Percentiles rank a stretch among this genome's conserved stretches.
phyloP scores from a whole-genome alignment of 2,888 invertebrate species.

The Taenaris catops region DNA sequence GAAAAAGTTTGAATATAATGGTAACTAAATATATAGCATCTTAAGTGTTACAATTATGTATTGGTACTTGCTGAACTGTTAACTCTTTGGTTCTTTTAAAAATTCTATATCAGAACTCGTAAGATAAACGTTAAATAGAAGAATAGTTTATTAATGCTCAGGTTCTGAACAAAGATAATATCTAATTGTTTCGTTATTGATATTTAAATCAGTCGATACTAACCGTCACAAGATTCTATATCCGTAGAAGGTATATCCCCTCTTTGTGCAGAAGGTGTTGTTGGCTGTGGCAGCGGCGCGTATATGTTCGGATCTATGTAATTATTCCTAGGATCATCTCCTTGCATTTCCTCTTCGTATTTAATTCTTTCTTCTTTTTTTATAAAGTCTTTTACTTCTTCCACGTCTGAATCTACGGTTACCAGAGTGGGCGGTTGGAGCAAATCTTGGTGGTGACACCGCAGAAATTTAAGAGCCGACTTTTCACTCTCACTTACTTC shows the following conservation, averaged over 20 bases:
- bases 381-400: conserved; percentile 58
- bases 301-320: conserved; percentile 44
- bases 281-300: conserved; percentile 36
- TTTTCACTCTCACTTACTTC: conserved; percentile 72
- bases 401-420: conserved; percentile 50
- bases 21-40: no score
- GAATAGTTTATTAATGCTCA: no score
- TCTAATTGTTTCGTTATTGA: no score
- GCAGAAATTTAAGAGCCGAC: conserved; percentile 69
- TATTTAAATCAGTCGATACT: no score
- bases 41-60: no score
- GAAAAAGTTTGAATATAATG: no score
- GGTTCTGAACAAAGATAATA: no score
- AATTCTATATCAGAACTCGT: no score
- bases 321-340: conserved; percentile 59
- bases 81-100: no score
- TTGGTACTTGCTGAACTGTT: no score
- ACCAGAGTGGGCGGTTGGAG: conserved; percentile 44
- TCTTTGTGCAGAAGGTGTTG: conserved; percentile 38
- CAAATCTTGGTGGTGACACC: conserved; percentile 51
- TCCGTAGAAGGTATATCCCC: conserved; percentile 66
- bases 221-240: conserved; percentile 70
- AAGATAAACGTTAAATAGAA: no score
- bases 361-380: conserved; percentile 51
- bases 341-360: conserved; percentile 61